A percentile compares a stretch with the other conserved stretches of the same genome.
These are phyloP conservation scores for Cantharis nigra DNA, from an alignment of 2,888 invertebrate species.

Conservation along the genomic window DNA sequence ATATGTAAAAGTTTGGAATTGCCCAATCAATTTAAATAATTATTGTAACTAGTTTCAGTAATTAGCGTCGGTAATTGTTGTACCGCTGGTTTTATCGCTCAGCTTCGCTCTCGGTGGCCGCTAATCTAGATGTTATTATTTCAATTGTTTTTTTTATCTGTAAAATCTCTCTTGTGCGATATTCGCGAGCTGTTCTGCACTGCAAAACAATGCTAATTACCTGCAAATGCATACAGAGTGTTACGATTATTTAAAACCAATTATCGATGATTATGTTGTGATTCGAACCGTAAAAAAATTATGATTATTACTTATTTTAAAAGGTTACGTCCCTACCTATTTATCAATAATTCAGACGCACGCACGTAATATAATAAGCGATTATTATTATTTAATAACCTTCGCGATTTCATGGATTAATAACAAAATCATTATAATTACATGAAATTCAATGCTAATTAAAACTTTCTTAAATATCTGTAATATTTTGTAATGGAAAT, in stretches of 20 bases:
- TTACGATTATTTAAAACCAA: background rate
- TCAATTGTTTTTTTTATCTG: background rate
- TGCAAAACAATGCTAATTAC: background rate
- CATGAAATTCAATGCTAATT: background rate
- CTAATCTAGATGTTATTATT: background rate
- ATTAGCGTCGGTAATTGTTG: background rate
- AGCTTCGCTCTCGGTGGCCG: background rate
- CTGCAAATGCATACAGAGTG: background rate
- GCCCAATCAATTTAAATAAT: background rate
- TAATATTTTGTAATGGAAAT: background rate
- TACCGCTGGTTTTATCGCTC: background rate
- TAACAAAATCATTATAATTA: background rate
- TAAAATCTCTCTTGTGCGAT: background rate
- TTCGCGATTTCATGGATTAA: background rate
- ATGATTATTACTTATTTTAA: background rate
- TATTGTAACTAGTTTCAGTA: background rate
- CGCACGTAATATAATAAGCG: background rate
- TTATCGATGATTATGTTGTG: background rate
- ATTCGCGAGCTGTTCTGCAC: background rate
- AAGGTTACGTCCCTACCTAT: background rate
- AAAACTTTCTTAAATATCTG: background rate
- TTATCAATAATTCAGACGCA: background rate
- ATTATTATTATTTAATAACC: background rate
- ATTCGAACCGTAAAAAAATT: background rate
- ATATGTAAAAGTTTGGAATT: background rate